A percentile compares a stretch with the other conserved stretches of the same genome.
Conservation (phyloP, 2,113 vertebrate species). For the Toxostoma redivivum region DNA sequence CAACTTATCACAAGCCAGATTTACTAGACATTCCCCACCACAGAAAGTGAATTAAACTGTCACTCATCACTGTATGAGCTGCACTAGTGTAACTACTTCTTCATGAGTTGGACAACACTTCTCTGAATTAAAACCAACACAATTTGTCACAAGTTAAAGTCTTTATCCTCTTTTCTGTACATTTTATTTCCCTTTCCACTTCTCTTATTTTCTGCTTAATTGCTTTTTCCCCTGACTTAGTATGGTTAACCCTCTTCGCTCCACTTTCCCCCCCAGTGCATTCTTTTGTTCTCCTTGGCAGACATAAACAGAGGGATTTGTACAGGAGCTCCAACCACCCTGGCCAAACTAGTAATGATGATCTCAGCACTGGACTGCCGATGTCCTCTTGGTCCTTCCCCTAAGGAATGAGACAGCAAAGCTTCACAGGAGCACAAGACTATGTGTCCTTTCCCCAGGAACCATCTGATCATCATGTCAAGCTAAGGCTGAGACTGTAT, state of each 20-base stretch:
- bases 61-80: neutral
- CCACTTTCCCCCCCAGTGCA: neutral
- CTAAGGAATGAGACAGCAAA: neutral
- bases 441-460: neutral
- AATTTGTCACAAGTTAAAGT: neutral
- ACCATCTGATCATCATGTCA: neutral
- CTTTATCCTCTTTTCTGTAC: neutral
- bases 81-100: neutral
- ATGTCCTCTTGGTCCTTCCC: neutral
- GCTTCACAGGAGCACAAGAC: neutral
- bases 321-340: neutral
- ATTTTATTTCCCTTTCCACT: neutral
- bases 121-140: neutral
- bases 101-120: neutral
- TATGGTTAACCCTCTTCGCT: neutral
- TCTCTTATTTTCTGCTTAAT: neutral
- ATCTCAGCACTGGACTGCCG: neutral
- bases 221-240: neutral
- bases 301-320: neutral
- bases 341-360: neutral
- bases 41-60: slow-evolving; percentile 51
- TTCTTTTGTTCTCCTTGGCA: neutral
- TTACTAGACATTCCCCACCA: slow-evolving; percentile 15
- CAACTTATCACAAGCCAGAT: neutral
- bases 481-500: neutral